Conservation (phyloP, 2,113 vertebrate genomes). For the Otolemur garnettii region DNA sequence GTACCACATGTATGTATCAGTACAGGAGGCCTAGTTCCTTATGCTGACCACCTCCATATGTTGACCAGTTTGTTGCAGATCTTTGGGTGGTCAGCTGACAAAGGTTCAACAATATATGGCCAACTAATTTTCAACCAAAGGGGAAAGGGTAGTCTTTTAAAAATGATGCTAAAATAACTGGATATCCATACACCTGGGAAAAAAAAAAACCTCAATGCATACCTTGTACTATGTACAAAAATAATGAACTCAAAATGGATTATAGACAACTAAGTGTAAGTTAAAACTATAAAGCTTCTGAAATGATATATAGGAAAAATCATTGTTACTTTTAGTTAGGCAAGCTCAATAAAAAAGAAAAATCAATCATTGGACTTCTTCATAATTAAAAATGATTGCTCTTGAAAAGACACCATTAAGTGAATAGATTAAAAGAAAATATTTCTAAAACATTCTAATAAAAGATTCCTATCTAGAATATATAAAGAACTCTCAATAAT, state of each 20-base stretch:
- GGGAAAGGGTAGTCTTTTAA: neutral
- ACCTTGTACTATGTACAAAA: neutral
- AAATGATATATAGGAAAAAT: constrained; percentile 14
- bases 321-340: neutral
- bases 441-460: constrained; percentile 34
- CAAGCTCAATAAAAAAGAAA: constrained; percentile 36
- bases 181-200: neutral
- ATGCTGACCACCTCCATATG: too few relatives aligned
- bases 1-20: too few relatives aligned
- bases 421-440: neutral
- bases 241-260: constrained; percentile 13
- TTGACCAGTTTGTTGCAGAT: too few relatives aligned
- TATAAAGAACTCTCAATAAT: constrained; percentile 16
- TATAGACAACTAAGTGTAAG: neutral
- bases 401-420: constrained; percentile 38
- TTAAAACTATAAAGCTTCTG: neutral
- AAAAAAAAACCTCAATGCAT: neutral
- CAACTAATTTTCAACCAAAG: constrained; percentile 47
- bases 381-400: constrained; percentile 35
- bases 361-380: neutral
- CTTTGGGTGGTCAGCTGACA: too few relatives aligned
- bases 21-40: too few relatives aligned
- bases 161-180: constrained; percentile 4
- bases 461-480: constrained; percentile 2
- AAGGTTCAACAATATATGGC: neutral